Evolutionary conservation across 2,113 vertebrate species (phyloP).

Genomic region (Antennarius striatus): DNA sequence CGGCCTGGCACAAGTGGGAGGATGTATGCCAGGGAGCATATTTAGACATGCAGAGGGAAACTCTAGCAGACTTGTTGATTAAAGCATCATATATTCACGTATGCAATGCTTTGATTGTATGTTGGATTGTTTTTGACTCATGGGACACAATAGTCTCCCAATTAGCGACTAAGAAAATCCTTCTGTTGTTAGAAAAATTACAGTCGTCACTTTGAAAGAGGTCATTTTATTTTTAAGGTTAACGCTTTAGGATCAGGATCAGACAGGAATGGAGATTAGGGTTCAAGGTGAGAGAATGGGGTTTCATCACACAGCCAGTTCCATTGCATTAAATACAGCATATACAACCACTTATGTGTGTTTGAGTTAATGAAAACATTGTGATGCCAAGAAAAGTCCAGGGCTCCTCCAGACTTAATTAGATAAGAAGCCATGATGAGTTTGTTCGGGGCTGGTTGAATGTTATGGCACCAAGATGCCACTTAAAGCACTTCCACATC

Average conservation of each 20-base stretch:
- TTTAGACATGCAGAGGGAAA: constrained; percentile 50
- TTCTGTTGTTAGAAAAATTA: constrained; percentile 12
- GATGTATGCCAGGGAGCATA: constrained; percentile 50
- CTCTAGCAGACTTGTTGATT: constrained; percentile 75
- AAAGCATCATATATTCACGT: constrained; percentile 23
- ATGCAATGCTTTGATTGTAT: constrained; percentile 6
- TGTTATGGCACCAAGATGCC: too few relatives aligned
- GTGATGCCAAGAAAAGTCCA: constrained; percentile 20
- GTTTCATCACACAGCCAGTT: background rate
- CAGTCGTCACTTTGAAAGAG: constrained; percentile 16
- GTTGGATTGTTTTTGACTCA: background rate
- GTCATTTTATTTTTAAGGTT: constrained; percentile 20
- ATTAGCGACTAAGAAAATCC: constrained; percentile 17
- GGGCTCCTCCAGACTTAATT: constrained; percentile 47
- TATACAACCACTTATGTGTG: constrained; percentile 2
- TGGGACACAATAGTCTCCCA: background rate
- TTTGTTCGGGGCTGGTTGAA: too few relatives aligned
- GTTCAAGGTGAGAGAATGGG: background rate
- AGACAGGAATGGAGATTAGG: background rate
- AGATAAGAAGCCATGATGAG: constrained; percentile 38
- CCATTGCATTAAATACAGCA: background rate
- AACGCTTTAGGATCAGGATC: constrained; percentile 4
- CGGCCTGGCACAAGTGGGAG: constrained; percentile 66
- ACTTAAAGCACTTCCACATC: too few relatives aligned
- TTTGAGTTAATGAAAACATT: constrained; percentile 30